Evolutionary conservation across 2,797 vertebrate genomes (phyloP).

Genomic region (Clamator glandarius): DNA sequence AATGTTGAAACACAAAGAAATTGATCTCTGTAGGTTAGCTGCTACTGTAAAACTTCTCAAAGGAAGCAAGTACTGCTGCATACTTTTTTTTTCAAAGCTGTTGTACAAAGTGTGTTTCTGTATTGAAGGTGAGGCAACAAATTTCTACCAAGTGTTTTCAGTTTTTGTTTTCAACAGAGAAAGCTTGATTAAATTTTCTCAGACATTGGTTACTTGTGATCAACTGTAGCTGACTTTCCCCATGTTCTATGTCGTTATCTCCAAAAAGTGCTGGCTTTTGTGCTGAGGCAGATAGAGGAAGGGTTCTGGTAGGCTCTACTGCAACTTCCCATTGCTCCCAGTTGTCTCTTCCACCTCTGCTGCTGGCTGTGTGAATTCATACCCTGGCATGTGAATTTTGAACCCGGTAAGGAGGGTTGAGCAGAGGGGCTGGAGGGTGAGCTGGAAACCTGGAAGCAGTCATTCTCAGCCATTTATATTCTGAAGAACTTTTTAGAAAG

Average conservation of each 20-base stretch:
- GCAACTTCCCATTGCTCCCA: neutral
- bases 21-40: neutral
- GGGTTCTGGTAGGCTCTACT: neutral
- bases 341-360: neutral
- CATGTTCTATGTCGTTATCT: neutral
- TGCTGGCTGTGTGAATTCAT: neutral
- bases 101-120: neutral
- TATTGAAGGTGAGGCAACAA: neutral
- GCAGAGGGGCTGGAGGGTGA: neutral
- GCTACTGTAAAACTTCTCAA: neutral
- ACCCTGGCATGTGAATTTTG: neutral
- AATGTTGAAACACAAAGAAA: neutral
- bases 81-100: neutral
- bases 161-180: neutral
- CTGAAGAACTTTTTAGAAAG: neutral
- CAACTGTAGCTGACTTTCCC: neutral
- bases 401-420: neutral
- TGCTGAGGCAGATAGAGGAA: neutral
- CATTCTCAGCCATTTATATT: neutral
- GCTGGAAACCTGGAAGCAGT: neutral
- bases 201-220: neutral
- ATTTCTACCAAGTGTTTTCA: neutral
- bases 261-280: neutral
- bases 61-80: neutral
- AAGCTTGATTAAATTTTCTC: neutral